These are phyloP conservation scores for Antheraea pernyi DNA, from an alignment of 1,140 invertebrate species.

Conservation along the genomic window DNA sequence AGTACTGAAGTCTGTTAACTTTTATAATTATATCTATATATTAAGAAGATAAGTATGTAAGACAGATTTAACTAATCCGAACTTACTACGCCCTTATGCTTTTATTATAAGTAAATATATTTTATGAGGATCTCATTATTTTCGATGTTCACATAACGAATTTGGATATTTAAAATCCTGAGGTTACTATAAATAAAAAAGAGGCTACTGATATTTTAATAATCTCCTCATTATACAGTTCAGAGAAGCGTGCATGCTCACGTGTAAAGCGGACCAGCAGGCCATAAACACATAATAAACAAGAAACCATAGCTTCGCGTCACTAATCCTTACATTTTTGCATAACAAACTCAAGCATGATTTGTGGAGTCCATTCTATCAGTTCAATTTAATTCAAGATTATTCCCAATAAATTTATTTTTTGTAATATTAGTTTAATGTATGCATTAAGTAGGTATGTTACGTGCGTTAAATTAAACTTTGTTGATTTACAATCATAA, in stretches of 20 bases:
- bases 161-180: background rate
- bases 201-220: constrained; percentile 32
- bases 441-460: too few species aligned
- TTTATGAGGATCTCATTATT: background rate
- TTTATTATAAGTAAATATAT: too few species aligned
- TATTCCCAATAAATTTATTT: too few species aligned
- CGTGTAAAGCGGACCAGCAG: constrained; percentile 37
- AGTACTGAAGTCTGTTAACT: constrained; percentile 43
- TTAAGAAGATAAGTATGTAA: background rate
- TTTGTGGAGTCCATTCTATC: constrained; percentile 45
- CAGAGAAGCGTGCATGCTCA: constrained; percentile 32
- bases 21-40: constrained; percentile 33
- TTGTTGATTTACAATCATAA: background rate
- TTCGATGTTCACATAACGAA: background rate
- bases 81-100: too few species aligned
- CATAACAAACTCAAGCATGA: constrained; percentile 67
- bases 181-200: constrained; percentile 8
- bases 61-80: too few species aligned
- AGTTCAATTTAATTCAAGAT: too few species aligned
- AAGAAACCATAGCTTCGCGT: constrained; percentile 55
- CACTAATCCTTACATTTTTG: constrained; percentile 73
- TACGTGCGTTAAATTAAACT: background rate
- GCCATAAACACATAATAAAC: constrained; percentile 46
- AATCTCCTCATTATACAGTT: constrained; percentile 39
- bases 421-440: too few species aligned